Base-by-base conservation (phyloP, 2,113 vertebrate genomes). In the Oncorhynchus masou region DNA sequence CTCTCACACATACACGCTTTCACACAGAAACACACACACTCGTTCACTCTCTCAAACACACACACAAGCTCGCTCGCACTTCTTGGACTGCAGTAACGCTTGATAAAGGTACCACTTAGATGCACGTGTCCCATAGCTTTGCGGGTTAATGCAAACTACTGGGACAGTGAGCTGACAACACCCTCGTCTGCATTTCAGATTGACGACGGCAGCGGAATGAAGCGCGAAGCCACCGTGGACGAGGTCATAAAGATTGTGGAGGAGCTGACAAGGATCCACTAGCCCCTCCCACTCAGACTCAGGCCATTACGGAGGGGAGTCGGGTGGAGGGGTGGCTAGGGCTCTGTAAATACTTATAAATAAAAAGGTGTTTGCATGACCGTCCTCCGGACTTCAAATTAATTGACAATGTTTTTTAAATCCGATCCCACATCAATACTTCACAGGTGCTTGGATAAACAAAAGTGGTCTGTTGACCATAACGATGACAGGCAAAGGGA, bases 221-320 rank as follows among this genome's bases (percentile, higher is more conserved):
- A 99, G 89, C 95, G 97, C 11, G 97, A 99, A 79, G 97, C 98
- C 77, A 98, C 97, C 0, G 97, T 98, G 51, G 98, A 99, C 0
- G 98, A 99, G 91, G 94, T 99, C 73, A 99, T 99, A 79, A 99
- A 99, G 92, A 97, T 99, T 0, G 98, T 99, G 82, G 98, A 99
- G 89, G 97, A 99, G 89, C 94, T 99, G 80, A 99, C 98, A 31
- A 95, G 98, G 89, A 99, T 99, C 94, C 98, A 99, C 90, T 99
- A 97, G 94, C 87, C 60, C 11, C 48, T 9, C 13, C 68, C 29
- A 71, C 68, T 11, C 27, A 64, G 54, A 71, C 22, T 9, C 39
- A 19, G 1, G 49, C 66, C 59, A 20, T 48, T 1, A 20, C 48
- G 16, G 49, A 24, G 45, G 19, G 27, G 64, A 24, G 34, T 12